These are phyloP conservation scores for Cyaniris semiargus DNA, from an alignment of 2,888 invertebrate genomes.

Conservation along the genomic window DNA sequence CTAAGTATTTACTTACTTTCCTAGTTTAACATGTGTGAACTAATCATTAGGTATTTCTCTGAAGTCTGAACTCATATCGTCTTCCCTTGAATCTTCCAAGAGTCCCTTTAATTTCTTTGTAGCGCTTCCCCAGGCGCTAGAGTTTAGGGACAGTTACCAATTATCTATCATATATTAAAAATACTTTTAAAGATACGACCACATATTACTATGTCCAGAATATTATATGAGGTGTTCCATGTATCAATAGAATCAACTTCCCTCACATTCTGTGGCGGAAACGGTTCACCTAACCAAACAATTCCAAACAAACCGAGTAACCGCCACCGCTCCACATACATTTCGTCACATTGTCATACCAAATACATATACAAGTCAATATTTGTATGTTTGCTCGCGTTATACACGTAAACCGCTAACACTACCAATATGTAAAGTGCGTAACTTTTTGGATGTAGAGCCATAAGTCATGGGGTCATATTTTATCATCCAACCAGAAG, in stretches of 20 bases:
- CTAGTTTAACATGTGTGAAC: too few relatives aligned
- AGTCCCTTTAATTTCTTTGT: too few relatives aligned
- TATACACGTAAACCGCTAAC: constrained; percentile 3
- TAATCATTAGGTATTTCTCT: too few relatives aligned
- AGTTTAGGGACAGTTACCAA: too few relatives aligned
- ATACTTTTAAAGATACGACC: too few relatives aligned
- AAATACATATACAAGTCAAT: background rate
- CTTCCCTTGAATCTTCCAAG: too few relatives aligned
- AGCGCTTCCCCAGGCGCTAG: too few relatives aligned
- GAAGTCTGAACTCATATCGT: too few relatives aligned
- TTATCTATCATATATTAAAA: too few relatives aligned
- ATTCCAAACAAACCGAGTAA: background rate
- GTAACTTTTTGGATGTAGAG: background rate
- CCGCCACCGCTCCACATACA: background rate
- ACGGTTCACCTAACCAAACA: background rate
- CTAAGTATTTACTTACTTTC: too few relatives aligned
- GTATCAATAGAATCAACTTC: background rate
- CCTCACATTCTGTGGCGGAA: background rate
- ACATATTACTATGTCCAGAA: too few relatives aligned
- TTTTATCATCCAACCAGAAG: too few relatives aligned
- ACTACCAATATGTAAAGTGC: background rate
- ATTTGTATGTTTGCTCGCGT: constrained; percentile 12
- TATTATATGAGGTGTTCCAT: background rate
- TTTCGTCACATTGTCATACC: constrained; percentile 3
- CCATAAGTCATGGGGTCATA: background rate